phyloP scores from a whole-genome alignment of 2,888 invertebrate species.

The Iphiclides podalirius region DNA sequence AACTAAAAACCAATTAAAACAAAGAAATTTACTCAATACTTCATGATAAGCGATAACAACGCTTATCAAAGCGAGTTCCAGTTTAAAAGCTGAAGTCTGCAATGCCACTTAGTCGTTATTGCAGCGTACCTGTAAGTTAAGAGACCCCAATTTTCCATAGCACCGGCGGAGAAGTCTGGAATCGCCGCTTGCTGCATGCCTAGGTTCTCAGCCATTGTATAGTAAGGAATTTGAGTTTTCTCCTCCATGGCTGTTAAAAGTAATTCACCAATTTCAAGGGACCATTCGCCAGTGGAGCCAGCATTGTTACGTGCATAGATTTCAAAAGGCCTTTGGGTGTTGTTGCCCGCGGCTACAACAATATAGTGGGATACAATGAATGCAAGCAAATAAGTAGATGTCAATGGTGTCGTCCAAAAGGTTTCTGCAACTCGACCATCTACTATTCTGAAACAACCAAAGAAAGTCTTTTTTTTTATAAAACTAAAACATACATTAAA shows the following conservation, averaged over 20 bases:
- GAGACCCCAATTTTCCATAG: slow-evolving; percentile 93
- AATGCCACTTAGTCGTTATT: too few species aligned
- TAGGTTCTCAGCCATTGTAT: slow-evolving; percentile 70
- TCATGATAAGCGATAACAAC: too few species aligned
- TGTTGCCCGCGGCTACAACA: slow-evolving; percentile 39
- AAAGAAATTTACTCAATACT: too few species aligned
- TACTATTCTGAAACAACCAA: slow-evolving; percentile 32
- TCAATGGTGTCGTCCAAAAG: slow-evolving; percentile 81
- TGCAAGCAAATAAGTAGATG: slow-evolving; percentile 92
- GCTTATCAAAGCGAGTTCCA: too few species aligned
- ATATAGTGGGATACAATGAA: slow-evolving; percentile 91
- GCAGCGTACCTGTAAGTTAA: slow-evolving; percentile 88
- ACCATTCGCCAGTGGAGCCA: slow-evolving; percentile 58
- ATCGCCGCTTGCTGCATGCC: slow-evolving; percentile 87
- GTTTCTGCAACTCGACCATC: slow-evolving; percentile 52
- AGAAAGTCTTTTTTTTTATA: too few species aligned
- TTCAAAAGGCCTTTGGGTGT: slow-evolving; percentile 48
- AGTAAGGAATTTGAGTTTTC: slow-evolving; percentile 76
- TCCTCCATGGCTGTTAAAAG: slow-evolving; percentile 76
- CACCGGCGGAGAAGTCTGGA: slow-evolving; percentile 88
- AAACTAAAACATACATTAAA: not conserved
- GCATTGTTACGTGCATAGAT: slow-evolving; percentile 69
- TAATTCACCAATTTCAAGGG: slow-evolving; percentile 63
- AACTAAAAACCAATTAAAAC: too few species aligned
- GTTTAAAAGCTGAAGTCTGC: too few species aligned